Conservation (phyloP, 2,797 vertebrate species). For the Gallirallus australis region DNA sequence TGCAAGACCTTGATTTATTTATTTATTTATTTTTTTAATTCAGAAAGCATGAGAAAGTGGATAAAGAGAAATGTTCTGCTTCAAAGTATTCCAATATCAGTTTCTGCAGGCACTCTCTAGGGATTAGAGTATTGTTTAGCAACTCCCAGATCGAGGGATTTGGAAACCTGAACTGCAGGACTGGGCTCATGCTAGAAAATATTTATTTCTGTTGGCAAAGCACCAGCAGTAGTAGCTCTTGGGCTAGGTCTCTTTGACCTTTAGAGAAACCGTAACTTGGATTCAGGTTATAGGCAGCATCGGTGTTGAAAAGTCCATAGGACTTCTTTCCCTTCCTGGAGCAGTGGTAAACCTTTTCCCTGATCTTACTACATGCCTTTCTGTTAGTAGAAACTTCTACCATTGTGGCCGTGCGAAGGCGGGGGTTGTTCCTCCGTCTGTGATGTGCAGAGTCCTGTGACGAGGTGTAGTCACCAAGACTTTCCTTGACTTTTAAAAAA, state of each 20-base stretch:
- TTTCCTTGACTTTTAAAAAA: not conserved
- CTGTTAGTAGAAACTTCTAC: not conserved
- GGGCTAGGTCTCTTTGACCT: not conserved
- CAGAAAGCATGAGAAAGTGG: not conserved
- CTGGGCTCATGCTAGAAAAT: not conserved
- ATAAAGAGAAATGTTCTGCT: constrained; percentile 30
- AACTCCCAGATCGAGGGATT: not conserved
- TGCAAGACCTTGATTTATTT: not conserved
- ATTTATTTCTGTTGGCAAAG: not conserved
- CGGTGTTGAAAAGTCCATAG: not conserved
- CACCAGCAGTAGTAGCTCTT: not conserved
- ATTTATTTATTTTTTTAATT: not conserved
- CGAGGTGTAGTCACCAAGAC: rapidly evolving
- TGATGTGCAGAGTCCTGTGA: not conserved
- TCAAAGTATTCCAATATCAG: not conserved
- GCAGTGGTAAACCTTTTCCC: not conserved
- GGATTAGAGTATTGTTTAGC: constrained; percentile 26
- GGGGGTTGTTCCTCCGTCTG: not conserved
- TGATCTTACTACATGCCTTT: not conserved
- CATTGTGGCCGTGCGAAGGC: not conserved
- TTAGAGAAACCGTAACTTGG: not conserved
- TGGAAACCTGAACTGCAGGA: not conserved
- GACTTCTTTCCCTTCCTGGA: not conserved
- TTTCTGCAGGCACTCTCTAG: not conserved
- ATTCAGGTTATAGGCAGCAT: not conserved